A percentile compares a stretch with the other conserved stretches of the same genome.
phyloP scores from a whole-genome alignment of 2,797 vertebrate genomes.

The Pteropus rufus region DNA sequence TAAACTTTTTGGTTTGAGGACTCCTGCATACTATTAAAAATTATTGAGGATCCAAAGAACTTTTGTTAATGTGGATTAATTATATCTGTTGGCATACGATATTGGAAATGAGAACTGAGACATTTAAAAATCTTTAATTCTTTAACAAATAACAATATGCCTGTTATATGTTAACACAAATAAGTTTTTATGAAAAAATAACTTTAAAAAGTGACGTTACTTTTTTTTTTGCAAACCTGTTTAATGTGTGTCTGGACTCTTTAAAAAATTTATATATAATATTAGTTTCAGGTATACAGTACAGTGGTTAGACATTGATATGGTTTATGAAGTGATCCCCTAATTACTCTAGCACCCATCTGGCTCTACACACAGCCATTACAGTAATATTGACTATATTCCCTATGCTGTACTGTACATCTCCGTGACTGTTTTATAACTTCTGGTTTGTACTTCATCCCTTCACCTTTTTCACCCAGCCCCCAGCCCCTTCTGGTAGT shows the following conservation, averaged over 20 bases:
- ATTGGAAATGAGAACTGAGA: not conserved
- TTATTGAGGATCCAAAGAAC: not conserved
- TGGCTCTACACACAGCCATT: too few species aligned
- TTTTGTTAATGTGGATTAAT: constrained; percentile 17
- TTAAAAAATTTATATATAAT: not conserved
- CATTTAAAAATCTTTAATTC: not conserved
- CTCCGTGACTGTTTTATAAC: too few species aligned
- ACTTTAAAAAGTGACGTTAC: not conserved
- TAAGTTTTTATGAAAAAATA: not conserved
- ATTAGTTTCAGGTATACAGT: too few species aligned
- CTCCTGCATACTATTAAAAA: not conserved
- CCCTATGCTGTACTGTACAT: too few species aligned
- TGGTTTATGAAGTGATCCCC: too few species aligned
- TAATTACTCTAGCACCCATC: too few species aligned
- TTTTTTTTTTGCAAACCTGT: not conserved
- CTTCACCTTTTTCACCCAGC: too few species aligned
- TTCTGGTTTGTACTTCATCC: too few species aligned
- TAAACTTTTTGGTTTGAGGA: not conserved
- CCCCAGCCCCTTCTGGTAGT: too few species aligned
- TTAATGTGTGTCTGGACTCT: not conserved
- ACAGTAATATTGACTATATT: too few species aligned
- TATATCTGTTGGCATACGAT: not conserved
- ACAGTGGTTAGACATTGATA: too few species aligned
- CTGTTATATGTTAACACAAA: not conserved
- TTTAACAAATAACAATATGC: not conserved